These are phyloP conservation scores for Thunnus maccoyii DNA, from an alignment of 2,113 vertebrate species.

Conservation along the genomic window DNA sequence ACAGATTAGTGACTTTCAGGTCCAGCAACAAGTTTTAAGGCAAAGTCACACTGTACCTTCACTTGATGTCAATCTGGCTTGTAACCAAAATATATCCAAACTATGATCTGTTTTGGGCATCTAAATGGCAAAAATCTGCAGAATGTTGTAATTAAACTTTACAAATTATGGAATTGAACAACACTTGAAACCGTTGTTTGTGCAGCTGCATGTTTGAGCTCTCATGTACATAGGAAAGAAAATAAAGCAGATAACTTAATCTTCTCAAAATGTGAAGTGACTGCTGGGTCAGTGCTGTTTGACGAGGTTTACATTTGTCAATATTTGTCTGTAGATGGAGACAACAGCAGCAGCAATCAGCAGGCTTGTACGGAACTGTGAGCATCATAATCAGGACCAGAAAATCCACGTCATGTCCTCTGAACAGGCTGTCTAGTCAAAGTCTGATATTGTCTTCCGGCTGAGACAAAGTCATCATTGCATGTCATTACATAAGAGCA, in stretches of 20 bases:
- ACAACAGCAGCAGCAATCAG: slow-evolving; percentile 12
- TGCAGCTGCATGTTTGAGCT: not conserved
- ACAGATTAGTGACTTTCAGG: slow-evolving; percentile 43
- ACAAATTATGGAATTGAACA: slow-evolving; percentile 3
- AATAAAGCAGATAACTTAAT: slow-evolving; percentile 25
- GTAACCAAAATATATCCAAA: slow-evolving; percentile 5
- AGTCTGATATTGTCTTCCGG: slow-evolving; percentile 35
- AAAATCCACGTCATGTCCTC: slow-evolving; percentile 37
- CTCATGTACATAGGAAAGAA: slow-evolving; percentile 5
- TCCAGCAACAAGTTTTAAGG: slow-evolving; percentile 30
- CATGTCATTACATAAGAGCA: slow-evolving; percentile 30
- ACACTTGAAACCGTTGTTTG: not conserved
- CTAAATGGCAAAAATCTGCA: slow-evolving; percentile 4
- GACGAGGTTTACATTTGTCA: slow-evolving; percentile 54
- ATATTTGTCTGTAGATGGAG: slow-evolving; percentile 44
- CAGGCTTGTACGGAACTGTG: not conserved
- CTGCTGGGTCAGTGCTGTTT: slow-evolving; percentile 50
- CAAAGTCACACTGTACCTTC: slow-evolving; percentile 23
- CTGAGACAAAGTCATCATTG: slow-evolving; percentile 40
- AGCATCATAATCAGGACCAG: slow-evolving; percentile 29
- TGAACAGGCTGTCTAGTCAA: slow-evolving; percentile 28
- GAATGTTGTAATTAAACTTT: not conserved
- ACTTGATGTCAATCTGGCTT: slow-evolving; percentile 32
- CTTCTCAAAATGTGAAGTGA: slow-evolving; percentile 35
- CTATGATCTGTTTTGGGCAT: slow-evolving; percentile 2